Evolutionary conservation across 2,888 invertebrate species (phyloP), one percentile per base, ranked within the genome.

Genomic region (Syrphus vitripennis): DNA sequence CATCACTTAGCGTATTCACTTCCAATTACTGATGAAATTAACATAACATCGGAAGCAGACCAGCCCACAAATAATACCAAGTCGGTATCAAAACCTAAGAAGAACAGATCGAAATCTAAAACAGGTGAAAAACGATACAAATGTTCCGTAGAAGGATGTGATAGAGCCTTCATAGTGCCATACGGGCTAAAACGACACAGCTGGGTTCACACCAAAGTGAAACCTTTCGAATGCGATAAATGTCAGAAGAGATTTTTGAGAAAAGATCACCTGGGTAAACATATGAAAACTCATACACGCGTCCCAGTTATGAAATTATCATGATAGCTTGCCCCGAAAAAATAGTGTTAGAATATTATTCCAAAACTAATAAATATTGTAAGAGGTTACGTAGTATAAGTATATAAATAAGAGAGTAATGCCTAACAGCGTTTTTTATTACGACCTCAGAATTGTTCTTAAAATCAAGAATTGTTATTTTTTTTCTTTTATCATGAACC

Each of bases 131-230:
- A 26, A 24, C 63, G 69, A 16, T 40, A 53, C 37, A 26, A 12
- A 6, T 77, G 82, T 26, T 21, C 14, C 10, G 45, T n/a, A 21
- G 16, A 12, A 19, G 71, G 57, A 16, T 91, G 91, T 61, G 83
- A 88, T 21, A 92, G 90, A 55, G 82, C 89, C 21, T 91, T 91
- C 59, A 91, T 90, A 72, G 89, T 91, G 4, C 91, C 90, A 77
- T 91, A 92, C 76, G 91, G 91, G 88, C 89, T 91, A 6, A 91
- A 91, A 72, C 91, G 91, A 2, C 91, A 91, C 74, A 89, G 89
- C 84, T 89, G 92, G 57, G 91, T 50, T 50, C 91, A 45, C 91
- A 91, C 80, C 59, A 88, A 1, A 92, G 91, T 2, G 91, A 91
- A 91, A 59, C 91, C 92, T 5, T 91, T 88, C 53, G 89, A 88